These are phyloP conservation scores for Stichopus chloronotus DNA, from an alignment of 35 echinoderm and acorn worm species.

Conservation along the genomic window DNA sequence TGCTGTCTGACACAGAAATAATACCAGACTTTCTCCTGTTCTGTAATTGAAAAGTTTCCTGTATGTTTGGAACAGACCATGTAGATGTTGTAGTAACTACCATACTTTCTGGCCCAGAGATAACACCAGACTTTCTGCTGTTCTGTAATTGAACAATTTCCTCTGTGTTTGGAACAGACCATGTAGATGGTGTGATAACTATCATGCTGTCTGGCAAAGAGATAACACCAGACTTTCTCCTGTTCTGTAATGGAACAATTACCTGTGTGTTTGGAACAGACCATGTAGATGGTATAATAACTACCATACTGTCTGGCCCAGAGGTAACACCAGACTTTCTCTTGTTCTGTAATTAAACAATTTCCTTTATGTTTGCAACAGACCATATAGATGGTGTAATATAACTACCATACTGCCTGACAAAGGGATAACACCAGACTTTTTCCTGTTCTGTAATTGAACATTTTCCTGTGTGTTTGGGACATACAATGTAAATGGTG, in stretches of 20 bases:
- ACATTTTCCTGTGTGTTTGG: neutral
- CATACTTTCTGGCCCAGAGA: neutral
- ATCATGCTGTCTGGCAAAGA: neutral
- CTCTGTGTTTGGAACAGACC: no score
- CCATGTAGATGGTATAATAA: no score
- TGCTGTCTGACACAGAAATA: neutral
- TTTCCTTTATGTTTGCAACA: neutral
- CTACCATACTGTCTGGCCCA: no score
- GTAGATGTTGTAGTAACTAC: no score
- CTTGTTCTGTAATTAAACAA: no score
- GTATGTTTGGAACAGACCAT: no score
- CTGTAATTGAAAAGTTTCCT: neutral
- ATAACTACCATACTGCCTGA: neutral
- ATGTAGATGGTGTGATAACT: neutral
- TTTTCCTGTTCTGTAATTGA: neutral
- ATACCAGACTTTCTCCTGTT: slow-evolving; percentile 13
- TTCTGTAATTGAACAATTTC: no score
- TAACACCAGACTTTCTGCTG: neutral
- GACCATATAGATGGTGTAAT: neutral
- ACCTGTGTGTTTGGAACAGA: no score
- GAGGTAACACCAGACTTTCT: slow-evolving; percentile 19
- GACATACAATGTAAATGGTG: neutral
- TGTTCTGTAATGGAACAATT: neutral
- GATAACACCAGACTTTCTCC: neutral
- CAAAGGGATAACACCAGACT: neutral